Evolutionary conservation across 2,113 vertebrate species (phyloP), one percentile per base, ranked within the genome.

Genomic region (Colossoma macropomum): DNA sequence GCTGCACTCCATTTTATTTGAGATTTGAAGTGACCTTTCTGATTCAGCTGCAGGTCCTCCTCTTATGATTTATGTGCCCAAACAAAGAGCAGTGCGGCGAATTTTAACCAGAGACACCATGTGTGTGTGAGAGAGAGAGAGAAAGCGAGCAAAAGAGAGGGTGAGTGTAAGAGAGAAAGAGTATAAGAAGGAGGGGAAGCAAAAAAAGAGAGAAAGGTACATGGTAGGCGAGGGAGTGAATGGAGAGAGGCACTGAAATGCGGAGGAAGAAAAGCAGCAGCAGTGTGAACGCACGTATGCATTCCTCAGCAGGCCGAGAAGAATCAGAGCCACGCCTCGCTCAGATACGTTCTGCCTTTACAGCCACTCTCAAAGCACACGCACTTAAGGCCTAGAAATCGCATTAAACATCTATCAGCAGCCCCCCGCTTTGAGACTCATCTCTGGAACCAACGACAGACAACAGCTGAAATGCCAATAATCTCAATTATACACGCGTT

Each of bases 41-140:
- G 75, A 86, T 87, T 84, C 80, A 87, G 84, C 86, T 87, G 80
- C 86, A 85, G 86, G 88, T 85, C 79, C 76, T 80, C 77, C 74
- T 82, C 82, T 86, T 84, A 85, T 87, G 87, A 87, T 88, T 88
- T 88, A 86, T 87, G 79, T 86, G 80, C 74, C 82, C 77, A 86
- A 86, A 86, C 87, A 86, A 79, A 85, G 83, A 84, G 79, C 72
- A 76, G 70, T 77, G 75, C 60, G 28, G 60, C 6, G 76, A 84
- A 90, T 86, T 87, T 84, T 74, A 85, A 83, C 62, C 69, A 83
- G 77, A 66, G 54, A 38, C 65, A 68, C 65, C 9, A 13, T 41
- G 45, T 19, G 68, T 45, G 34, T n/a, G 19, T n/a, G 68, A 23
- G 66, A 63, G 28, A 25, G 75, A 52, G 74, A 70, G 56, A 86